A percentile compares a stretch with the other conserved stretches of the same genome.
Conservation (phyloP, 2,113 vertebrate genomes). For the Carollia perspicillata region DNA sequence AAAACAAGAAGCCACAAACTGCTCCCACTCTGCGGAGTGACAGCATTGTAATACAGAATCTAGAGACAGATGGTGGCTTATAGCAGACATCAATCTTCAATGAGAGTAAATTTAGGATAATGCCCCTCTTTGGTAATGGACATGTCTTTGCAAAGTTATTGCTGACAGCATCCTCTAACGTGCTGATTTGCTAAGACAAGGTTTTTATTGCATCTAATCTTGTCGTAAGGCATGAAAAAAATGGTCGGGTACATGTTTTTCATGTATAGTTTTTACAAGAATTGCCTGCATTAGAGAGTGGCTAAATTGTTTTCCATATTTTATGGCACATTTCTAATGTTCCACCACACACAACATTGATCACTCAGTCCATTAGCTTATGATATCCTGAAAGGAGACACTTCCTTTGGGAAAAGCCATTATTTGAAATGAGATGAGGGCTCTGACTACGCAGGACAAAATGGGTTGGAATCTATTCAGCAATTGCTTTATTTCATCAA, state of each 20-base stretch:
- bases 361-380: conserved; percentile 69
- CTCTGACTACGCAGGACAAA: not conserved
- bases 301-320: conserved; percentile 62
- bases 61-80: conserved; percentile 82
- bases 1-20: conserved; percentile 51
- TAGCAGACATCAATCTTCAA: conserved; percentile 84
- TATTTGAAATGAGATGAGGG: conserved; percentile 65
- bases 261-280: conserved; percentile 65
- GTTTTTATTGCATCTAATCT: conserved; percentile 79
- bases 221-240: conserved; percentile 59
- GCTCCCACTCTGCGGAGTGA: conserved; percentile 57
- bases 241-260: conserved; percentile 51
- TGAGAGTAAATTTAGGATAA: conserved; percentile 81
- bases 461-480: conserved; percentile 4
- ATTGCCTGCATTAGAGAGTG: conserved; percentile 61
- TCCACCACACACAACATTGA: conserved; percentile 65
- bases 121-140: conserved; percentile 78
- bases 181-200: conserved; percentile 76
- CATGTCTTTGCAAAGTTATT: conserved; percentile 76
- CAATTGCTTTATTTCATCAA: conserved; percentile 47
- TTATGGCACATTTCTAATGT: conserved; percentile 69
- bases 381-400: conserved; percentile 67
- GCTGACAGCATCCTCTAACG: conserved; percentile 76
- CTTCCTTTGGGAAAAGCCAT: conserved; percentile 71
- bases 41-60: conserved; percentile 75